Conservation (phyloP, 2,797 vertebrate genomes). For the Helicolenus hilgendorfi region DNA sequence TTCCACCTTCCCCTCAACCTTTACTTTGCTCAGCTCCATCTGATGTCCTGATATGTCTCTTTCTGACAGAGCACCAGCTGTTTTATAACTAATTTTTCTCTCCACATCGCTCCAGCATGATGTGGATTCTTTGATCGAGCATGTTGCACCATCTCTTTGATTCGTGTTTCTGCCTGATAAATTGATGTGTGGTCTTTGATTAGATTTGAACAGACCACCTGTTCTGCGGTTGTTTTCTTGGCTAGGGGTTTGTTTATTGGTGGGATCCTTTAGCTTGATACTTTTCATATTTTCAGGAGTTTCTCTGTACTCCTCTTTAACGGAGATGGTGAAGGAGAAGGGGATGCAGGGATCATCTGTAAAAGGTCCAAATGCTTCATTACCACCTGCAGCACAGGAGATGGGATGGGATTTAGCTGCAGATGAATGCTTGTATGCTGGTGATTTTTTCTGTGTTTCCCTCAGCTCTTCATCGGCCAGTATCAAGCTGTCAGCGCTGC, state of each 20-base stretch:
- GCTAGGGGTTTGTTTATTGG: not conserved
- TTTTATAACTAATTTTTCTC: not conserved
- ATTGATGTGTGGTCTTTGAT: conserved; percentile 18
- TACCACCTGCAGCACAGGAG: not conserved
- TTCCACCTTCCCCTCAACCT: not conserved
- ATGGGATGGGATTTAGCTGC: not conserved
- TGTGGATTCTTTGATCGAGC: conserved; percentile 7
- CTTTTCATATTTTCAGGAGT: not conserved
- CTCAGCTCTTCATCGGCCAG: not conserved
- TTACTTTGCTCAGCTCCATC: not conserved
- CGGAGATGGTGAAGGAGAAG: not conserved
- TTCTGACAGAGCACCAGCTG: conserved; percentile 3
- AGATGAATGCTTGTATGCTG: not conserved
- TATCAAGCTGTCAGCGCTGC: conserved; percentile 15
- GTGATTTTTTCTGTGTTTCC: not conserved
- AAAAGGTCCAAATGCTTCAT: not conserved
- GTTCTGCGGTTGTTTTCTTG: not conserved
- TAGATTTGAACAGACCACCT: not conserved
- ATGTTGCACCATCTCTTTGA: not conserved
- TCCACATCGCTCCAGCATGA: not conserved
- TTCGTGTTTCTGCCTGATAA: conserved; percentile 7
- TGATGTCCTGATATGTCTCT: not conserved
- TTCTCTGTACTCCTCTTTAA: conserved; percentile 19
- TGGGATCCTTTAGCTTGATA: not conserved
- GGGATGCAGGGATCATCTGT: not conserved